Percentiles rank a stretch among this genome's conserved stretches.
Evolutionary conservation across 1,140 invertebrate genomes (phyloP).

Genomic region (Tetramorium alpestre): DNA sequence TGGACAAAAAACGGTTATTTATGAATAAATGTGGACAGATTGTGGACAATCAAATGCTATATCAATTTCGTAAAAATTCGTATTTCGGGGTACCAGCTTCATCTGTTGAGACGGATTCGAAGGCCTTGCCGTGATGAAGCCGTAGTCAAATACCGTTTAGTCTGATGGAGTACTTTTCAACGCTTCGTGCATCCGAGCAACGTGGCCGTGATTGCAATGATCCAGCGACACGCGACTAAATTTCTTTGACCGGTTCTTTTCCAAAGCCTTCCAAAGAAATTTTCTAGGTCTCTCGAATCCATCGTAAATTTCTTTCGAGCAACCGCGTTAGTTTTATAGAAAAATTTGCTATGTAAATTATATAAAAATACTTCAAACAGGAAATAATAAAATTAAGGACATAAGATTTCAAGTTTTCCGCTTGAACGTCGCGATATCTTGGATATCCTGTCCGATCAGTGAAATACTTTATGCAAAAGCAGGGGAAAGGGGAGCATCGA

Average conservation of each 20-base stretch:
- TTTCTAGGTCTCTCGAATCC: not conserved
- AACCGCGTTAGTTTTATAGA: not conserved
- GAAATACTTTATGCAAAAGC: constrained; percentile 4
- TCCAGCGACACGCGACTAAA: not conserved
- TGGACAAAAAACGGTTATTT: too few relatives aligned
- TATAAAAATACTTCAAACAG: not conserved
- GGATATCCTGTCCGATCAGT: not conserved
- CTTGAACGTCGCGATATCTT: not conserved
- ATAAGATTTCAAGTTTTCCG: not conserved
- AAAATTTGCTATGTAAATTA: not conserved
- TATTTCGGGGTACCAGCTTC: too few relatives aligned
- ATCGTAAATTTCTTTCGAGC: not conserved
- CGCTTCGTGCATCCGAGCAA: constrained; percentile 57
- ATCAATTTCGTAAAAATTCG: too few relatives aligned
- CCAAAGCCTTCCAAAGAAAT: not conserved
- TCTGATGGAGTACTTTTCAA: constrained; percentile 74
- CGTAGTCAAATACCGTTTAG: constrained; percentile 75
- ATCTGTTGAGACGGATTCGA: constrained; percentile 12
- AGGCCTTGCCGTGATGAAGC: constrained; percentile 45
- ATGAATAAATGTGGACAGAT: too few relatives aligned
- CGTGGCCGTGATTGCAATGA: constrained; percentile 3
- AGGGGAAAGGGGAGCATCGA: constrained; percentile 57
- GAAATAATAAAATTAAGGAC: not conserved
- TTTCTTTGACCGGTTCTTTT: not conserved
- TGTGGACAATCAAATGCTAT: too few relatives aligned